A percentile compares a stretch with the other conserved stretches of the same genome.
These are phyloP conservation scores for Sardina pilchardus DNA, from an alignment of 2,113 vertebrate species.

Conservation along the genomic window DNA sequence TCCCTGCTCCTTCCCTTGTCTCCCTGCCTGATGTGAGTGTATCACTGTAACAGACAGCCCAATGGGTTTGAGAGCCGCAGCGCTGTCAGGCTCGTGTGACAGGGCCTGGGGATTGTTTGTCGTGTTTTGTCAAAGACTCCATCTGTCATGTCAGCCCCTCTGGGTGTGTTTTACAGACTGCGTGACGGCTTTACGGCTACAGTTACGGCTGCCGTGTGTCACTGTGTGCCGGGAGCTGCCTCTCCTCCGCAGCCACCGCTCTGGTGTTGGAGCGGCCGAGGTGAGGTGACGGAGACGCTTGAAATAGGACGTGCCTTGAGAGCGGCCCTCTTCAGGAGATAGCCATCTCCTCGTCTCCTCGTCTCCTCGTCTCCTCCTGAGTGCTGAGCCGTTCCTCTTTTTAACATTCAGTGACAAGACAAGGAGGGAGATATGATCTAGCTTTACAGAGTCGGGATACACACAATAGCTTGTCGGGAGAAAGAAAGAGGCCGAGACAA, in stretches of 20 bases:
- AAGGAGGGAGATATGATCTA: constrained; percentile 30
- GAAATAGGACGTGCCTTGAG: not conserved
- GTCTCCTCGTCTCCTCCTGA: not conserved
- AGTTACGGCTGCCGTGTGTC: not conserved
- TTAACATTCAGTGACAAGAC: constrained; percentile 26
- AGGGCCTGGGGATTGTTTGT: not conserved
- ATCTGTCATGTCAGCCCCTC: not conserved
- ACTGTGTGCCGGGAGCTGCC: not conserved
- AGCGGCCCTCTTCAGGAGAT: not conserved
- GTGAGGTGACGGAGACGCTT: not conserved
- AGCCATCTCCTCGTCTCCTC: not conserved
- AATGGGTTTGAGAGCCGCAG: not conserved
- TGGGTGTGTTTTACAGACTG: not conserved
- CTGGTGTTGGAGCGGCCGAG: not conserved
- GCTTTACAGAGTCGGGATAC: not conserved
- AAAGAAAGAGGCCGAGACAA: constrained; percentile 8
- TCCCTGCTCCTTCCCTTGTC: not conserved
- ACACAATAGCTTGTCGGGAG: constrained; percentile 10
- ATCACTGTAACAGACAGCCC: not conserved
- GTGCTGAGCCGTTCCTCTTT: not conserved
- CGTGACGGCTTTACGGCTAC: not conserved
- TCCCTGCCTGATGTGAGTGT: not conserved
- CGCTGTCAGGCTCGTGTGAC: not conserved
- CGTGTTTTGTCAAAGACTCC: not conserved
- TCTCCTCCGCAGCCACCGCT: not conserved